phyloP scores from a whole-genome alignment of 2,113 vertebrate species.

The Pangasianodon hypophthalmus region DNA sequence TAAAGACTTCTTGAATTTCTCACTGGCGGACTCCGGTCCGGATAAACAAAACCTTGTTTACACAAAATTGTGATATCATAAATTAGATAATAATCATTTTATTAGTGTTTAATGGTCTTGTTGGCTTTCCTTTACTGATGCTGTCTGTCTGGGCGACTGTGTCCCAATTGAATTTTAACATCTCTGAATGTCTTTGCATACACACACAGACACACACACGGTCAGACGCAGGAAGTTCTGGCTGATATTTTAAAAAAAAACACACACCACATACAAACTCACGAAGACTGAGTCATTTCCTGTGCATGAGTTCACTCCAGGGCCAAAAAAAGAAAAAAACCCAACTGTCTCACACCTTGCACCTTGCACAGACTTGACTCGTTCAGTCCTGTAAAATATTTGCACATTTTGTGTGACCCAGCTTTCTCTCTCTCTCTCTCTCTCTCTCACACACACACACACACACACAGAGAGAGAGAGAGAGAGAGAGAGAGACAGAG shows the following conservation, averaged over 20 bases:
- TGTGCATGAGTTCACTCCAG: background rate
- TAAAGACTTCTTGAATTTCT: background rate
- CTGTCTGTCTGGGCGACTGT: background rate
- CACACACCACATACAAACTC: background rate
- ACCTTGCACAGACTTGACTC: background rate
- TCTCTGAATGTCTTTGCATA: background rate
- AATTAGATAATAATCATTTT: background rate
- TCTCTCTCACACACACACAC: background rate
- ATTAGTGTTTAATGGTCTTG: background rate
- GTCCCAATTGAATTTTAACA: too few relatives aligned
- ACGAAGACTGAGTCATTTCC: background rate
- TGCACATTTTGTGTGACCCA: background rate
- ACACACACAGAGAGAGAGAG: background rate
- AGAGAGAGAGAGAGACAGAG: too few relatives aligned
- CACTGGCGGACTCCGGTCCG: background rate
- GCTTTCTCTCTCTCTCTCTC: background rate
- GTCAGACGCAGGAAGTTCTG: background rate
- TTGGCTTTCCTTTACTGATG: background rate
- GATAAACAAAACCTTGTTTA: background rate
- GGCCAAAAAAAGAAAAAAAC: background rate
- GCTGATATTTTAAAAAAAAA: background rate
- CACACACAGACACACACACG: background rate
- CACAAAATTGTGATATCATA: background rate
- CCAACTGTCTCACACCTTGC: background rate
- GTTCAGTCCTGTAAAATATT: background rate